Percentiles rank a stretch among this genome's conserved stretches.
phyloP scores from a whole-genome alignment of 2,888 invertebrate genomes.

The Hyppa rectilinea region DNA sequence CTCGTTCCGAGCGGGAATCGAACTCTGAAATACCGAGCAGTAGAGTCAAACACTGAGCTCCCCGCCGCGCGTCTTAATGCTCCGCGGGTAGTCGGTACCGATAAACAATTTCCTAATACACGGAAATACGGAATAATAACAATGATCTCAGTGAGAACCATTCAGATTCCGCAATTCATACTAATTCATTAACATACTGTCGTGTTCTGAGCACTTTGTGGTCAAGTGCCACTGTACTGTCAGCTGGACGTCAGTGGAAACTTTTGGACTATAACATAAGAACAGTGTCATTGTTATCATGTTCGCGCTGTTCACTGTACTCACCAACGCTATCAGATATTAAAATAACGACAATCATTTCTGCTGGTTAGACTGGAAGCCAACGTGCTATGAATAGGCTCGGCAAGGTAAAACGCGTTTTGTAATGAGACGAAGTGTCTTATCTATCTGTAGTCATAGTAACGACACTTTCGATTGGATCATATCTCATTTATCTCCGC shows the following conservation, averaged over 20 bases:
- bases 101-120: too few species aligned
- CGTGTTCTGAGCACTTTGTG: neutral
- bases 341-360: too few species aligned
- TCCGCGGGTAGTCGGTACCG: too few species aligned
- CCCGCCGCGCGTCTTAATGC: too few species aligned
- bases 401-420: neutral
- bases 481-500: neutral
- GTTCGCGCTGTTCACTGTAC: too few species aligned
- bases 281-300: too few species aligned
- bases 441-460: neutral
- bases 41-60: too few species aligned
- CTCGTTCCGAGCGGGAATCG: too few species aligned
- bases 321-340: too few species aligned
- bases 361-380: neutral
- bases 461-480: neutral
- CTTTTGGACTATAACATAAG: too few species aligned
- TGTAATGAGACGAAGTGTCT: neutral
- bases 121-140: slow-evolving; percentile 3
- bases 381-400: too few species aligned
- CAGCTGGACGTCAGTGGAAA: neutral
- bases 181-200: neutral
- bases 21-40: too few species aligned
- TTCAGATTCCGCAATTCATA: neutral
- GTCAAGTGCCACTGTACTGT: neutral
- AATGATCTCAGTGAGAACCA: neutral